Conservation (phyloP, 2,113 vertebrate species). For the Carassius gibelio region DNA sequence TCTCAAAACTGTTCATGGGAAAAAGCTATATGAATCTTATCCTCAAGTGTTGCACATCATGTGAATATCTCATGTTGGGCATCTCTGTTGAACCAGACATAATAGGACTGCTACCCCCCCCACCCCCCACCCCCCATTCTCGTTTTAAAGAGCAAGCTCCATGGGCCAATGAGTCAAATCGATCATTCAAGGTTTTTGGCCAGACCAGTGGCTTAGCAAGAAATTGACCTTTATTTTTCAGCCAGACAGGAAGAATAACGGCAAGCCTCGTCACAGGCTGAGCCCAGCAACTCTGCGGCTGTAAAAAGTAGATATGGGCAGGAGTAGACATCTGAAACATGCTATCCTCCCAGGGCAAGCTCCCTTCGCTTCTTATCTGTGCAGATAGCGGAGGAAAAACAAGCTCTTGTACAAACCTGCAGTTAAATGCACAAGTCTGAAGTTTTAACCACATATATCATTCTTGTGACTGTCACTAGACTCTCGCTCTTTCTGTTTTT, state of each 20-base stretch:
- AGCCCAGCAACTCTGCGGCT: constrained; percentile 2
- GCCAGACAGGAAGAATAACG: constrained; percentile 30
- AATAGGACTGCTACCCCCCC: constrained; percentile 1
- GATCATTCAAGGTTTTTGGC: constrained; percentile 76
- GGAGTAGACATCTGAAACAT: constrained; percentile 30
- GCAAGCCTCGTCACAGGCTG: neutral
- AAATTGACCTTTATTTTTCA: constrained; percentile 73
- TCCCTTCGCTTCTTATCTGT: constrained; percentile 16
- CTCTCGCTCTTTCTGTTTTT: neutral
- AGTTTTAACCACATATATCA: constrained; percentile 17
- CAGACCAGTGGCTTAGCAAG: constrained; percentile 74
- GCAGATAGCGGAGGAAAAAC: constrained; percentile 22
- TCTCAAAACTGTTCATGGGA: neutral
- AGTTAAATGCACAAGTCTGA: constrained; percentile 15
- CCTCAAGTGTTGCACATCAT: neutral
- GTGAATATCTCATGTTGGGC: constrained; percentile 10
- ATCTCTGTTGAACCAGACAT: constrained; percentile 60
- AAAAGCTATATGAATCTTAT: neutral
- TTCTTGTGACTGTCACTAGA: constrained; percentile 4
- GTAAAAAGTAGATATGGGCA: constrained; percentile 40
- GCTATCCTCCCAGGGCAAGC: neutral
- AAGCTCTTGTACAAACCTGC: constrained; percentile 18
- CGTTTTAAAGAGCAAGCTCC: constrained; percentile 41
- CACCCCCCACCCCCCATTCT: neutral
- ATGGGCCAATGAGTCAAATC: constrained; percentile 69